These are phyloP conservation scores for Kuschelorhynchus macadamiae DNA, from an alignment of 2,888 invertebrate species.

Conservation along the genomic window DNA sequence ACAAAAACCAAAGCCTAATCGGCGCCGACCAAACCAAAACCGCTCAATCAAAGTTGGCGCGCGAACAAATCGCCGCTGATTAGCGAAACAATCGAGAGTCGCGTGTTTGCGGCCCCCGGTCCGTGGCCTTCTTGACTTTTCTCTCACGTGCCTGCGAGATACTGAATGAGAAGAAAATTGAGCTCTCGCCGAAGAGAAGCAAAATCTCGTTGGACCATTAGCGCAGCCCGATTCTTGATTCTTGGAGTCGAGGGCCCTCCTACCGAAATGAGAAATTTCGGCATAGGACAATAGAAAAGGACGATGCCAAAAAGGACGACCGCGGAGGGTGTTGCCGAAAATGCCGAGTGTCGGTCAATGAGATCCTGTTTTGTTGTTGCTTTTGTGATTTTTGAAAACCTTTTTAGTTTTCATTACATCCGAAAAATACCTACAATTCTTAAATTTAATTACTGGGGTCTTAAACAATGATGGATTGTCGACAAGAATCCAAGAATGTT, in stretches of 20 bases:
- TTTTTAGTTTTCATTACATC: no score
- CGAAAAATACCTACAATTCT: no score
- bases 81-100: constrained; percentile 36
- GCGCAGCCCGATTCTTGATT: constrained; percentile 42
- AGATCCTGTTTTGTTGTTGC: constrained; percentile 3
- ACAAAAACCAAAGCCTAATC: no score
- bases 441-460: no score
- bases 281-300: constrained; percentile 43
- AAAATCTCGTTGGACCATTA: constrained; percentile 40
- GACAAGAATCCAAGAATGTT: no score
- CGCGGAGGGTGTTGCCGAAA: constrained; percentile 38
- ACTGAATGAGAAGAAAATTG: constrained; percentile 39
- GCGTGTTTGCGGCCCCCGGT: constrained; percentile 17
- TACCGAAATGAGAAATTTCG: constrained; percentile 34
- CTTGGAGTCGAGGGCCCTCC: constrained; percentile 47
- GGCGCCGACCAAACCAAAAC: background rate
- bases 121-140: constrained; percentile 40
- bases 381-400: no score
- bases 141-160: constrained; percentile 40
- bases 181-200: constrained; percentile 28
- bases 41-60: constrained; percentile 15
- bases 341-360: constrained; percentile 3
- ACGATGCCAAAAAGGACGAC: constrained; percentile 31
- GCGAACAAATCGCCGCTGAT: constrained; percentile 31
- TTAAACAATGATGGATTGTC: no score